These are phyloP conservation scores for Himalopsyche kuldschensis DNA, from an alignment of 2,888 invertebrate genomes.

Conservation along the genomic window DNA sequence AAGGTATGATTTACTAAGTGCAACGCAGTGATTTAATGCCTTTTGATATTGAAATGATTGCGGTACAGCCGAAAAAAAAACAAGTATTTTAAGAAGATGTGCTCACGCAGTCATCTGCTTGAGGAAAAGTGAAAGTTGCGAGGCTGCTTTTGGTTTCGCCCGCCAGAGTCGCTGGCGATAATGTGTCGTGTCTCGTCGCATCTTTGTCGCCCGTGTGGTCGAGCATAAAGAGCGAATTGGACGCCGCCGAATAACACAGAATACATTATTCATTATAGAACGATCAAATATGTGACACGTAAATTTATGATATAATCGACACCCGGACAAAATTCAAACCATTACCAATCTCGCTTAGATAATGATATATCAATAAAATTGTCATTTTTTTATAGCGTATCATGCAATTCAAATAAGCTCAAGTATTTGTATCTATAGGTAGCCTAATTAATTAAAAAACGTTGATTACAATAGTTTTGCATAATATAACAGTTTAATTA, in stretches of 20 bases:
- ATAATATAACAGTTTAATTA: no score
- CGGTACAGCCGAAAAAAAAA: neutral
- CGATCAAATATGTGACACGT: neutral
- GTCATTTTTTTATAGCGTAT: no score
- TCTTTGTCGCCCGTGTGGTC: neutral
- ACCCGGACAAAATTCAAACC: neutral
- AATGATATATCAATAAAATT: no score
- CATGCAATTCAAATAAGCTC: no score
- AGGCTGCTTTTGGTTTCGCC: constrained; percentile 31
- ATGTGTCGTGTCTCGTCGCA: neutral
- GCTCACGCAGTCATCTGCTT: neutral
- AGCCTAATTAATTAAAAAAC: no score
- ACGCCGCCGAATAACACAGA: neutral
- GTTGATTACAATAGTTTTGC: no score
- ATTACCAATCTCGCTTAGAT: no score
- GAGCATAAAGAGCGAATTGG: neutral
- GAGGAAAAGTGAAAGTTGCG: constrained; percentile 33
- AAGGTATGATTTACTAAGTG: neutral
- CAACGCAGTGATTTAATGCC: neutral
- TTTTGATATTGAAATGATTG: neutral
- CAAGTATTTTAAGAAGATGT: neutral
- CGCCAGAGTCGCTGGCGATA: constrained; percentile 1
- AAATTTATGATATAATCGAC: neutral
- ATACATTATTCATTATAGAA: neutral
- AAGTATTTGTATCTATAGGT: no score